Evolutionary conservation across 2,113 vertebrate species (phyloP), one percentile per base, ranked within the genome.

Genomic region (Alectura lathami): DNA sequence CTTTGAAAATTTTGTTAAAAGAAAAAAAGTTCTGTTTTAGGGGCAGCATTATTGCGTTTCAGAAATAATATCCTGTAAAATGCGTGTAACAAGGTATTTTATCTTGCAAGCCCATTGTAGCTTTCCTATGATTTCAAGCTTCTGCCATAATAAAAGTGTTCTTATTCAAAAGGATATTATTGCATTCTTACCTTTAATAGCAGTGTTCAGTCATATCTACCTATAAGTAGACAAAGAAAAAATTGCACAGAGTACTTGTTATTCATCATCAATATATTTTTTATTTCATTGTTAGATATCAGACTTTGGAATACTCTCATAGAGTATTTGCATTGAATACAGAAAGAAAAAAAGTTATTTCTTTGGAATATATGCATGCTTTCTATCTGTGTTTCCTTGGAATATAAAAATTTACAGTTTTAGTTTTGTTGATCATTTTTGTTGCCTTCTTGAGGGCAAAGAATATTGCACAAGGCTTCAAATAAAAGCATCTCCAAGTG

Each of bases 181-280:
- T 95, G 89, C 45, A 91, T 93, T 96, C 88, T 77, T 92, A 92
- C 66, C 75, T 93, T 70, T 94, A 97, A 97, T 96, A 96, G 96
- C 68, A 97, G 72, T 82, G 97, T 96, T 96, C 83, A 72, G 96
- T 97, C 93, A 91, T 92, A 96, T 81, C 78, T 66, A 76, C 93
- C 88, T 97, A 95, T 96, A 98, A 97, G 96, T 94, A 97, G 97
- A 93, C 53, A 90, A 95, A 88, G 90, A 97, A 97, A 97, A 88
- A 96, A 86, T 93, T 95, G 83, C 86, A 59, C 64, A 66, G 80
- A 96, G 86, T 96, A 47, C 83, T 97, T 97, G 91, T 88, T 96
- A 96, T 96, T 97, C 93, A 88, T 96, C 82, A 67, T 86, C 63
- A 38, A 43, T 78, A 43, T 78, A 59, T 59, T 94, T 93, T 88